These are phyloP conservation scores for Thalassophryne amazonica DNA, from an alignment of 2,797 vertebrate species.

Conservation along the genomic window DNA sequence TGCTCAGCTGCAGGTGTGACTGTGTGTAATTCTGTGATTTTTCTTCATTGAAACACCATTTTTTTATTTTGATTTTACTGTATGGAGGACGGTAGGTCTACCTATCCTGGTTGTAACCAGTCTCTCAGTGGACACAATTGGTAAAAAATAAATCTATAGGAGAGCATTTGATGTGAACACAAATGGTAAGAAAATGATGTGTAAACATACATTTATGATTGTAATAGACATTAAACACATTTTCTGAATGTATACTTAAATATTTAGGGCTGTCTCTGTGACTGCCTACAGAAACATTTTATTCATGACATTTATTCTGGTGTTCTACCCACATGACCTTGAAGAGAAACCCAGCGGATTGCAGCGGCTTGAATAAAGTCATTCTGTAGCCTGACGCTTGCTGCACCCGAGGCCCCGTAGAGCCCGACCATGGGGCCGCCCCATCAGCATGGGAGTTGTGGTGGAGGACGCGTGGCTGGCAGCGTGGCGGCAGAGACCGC, in stretches of 20 bases:
- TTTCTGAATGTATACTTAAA: too few species aligned
- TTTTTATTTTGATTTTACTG: too few species aligned
- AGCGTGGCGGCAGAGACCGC: slow-evolving; percentile 45
- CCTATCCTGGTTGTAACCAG: slow-evolving; percentile 13
- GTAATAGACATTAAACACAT: too few species aligned
- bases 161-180: too few species aligned
- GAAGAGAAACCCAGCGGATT: slow-evolving; percentile 2
- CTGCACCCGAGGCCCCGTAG: not conserved
- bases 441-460: slow-evolving; percentile 35
- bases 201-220: too few species aligned
- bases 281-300: too few species aligned
- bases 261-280: too few species aligned
- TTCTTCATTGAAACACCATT: too few species aligned
- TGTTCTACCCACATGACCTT: not conserved
- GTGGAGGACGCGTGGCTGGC: slow-evolving; percentile 62
- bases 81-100: slow-evolving; percentile 11
- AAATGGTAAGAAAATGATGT: too few species aligned
- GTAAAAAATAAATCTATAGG: too few species aligned
- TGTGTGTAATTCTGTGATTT: slow-evolving; percentile 9
- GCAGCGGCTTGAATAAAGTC: slow-evolving; percentile 3
- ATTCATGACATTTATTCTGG: not conserved
- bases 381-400: not conserved
- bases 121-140: too few species aligned
- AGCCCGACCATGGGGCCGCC: slow-evolving; percentile 18
- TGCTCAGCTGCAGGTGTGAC: slow-evolving; percentile 17